Percentiles rank a stretch among this genome's conserved stretches.
These are phyloP conservation scores for Drosophila triauraria DNA, from an alignment of 1,140 invertebrate genomes.

Conservation along the genomic window DNA sequence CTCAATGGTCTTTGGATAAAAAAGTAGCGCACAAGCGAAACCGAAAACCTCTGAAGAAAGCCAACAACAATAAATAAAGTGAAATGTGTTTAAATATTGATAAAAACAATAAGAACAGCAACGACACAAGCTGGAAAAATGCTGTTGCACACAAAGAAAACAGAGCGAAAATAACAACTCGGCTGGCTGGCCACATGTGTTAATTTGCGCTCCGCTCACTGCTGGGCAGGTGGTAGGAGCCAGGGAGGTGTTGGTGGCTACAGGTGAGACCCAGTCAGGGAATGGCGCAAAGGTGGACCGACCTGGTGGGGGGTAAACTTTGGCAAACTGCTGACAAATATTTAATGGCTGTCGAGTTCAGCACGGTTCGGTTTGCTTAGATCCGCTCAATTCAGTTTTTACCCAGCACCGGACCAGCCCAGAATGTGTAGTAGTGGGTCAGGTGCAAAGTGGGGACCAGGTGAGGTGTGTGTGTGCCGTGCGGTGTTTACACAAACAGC, in stretches of 20 bases:
- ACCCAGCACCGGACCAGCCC: not conserved
- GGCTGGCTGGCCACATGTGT: slow-evolving; percentile 58
- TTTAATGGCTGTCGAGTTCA: slow-evolving; percentile 57
- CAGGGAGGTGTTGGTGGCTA: not conserved
- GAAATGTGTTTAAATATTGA: slow-evolving; percentile 68
- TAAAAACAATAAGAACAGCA: slow-evolving; percentile 60
- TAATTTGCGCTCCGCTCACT: slow-evolving; percentile 55
- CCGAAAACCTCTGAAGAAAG: slow-evolving; percentile 22
- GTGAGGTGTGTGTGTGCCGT: slow-evolving; percentile 11
- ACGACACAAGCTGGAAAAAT: slow-evolving; percentile 58
- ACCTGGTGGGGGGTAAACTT: slow-evolving; percentile 39
- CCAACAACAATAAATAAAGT: slow-evolving; percentile 44
- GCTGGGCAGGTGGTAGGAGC: not conserved
- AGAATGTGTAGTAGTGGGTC: slow-evolving; percentile 31
- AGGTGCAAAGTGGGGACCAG: slow-evolving; percentile 34
- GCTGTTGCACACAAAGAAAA: slow-evolving; percentile 42
- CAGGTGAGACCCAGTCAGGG: not conserved
- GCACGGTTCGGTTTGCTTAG: slow-evolving; percentile 48
- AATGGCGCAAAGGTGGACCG: not conserved
- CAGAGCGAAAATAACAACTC: slow-evolving; percentile 32
- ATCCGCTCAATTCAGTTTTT: slow-evolving; percentile 43
- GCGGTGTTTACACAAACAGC: slow-evolving; percentile 53
- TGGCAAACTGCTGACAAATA: slow-evolving; percentile 73
- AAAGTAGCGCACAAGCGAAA: slow-evolving; percentile 12
- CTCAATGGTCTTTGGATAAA: not conserved